Evolutionary conservation across 1,140 invertebrate genomes (phyloP), one percentile per base, ranked within the genome.

Genomic region (Apocrypta bakeri): DNA sequence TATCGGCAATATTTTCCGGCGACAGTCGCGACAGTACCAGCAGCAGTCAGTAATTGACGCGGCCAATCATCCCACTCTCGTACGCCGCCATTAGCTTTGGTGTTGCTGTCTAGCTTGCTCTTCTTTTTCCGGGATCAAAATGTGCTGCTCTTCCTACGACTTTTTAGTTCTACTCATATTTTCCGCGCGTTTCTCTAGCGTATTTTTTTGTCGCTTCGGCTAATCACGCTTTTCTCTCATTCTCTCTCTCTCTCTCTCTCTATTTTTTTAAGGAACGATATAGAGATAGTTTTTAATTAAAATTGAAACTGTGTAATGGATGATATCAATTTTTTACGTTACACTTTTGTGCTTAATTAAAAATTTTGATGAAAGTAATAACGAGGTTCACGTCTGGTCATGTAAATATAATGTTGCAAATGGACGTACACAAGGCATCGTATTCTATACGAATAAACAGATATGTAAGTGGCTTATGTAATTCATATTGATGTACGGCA

Each of bases 1-100:
- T 75, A 72, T 61, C 68, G n/a, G n/a, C 31, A 61, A 76, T 76
- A 76, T 76, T 72, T 77, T 74, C 33, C 33, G 24, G 63, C 12
- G 24, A n/a, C 24, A 42, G 21, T 2, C 29, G 61, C 27, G 40
- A 11, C 25, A n/a, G 56, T n/a, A n/a, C n/a, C 27, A 4, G 71
- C 9, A 21, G 24, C 72, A 48, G 72, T 33, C 31, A 11, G 29
- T 76, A 82, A 82, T 76, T 82, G 74, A 82, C 40, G 73, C 29
- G 40, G 64, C 72, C 73, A 82, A 82, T 76, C 56, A 81, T 81
- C 40, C 33, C 14, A 48, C 0, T 27, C 79, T 42, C 27, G 9
- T 66, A 48, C 29, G 64, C 63, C 61, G 25, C 42, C 25, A n/a
- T 79, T 56, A 24, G 40, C 24, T 24, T 25, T 24, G 11, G 33